Percentiles rank a stretch among this genome's conserved stretches.
These are phyloP conservation scores for Pogonus chalceus DNA, from an alignment of 1,140 invertebrate species.

Conservation along the genomic window DNA sequence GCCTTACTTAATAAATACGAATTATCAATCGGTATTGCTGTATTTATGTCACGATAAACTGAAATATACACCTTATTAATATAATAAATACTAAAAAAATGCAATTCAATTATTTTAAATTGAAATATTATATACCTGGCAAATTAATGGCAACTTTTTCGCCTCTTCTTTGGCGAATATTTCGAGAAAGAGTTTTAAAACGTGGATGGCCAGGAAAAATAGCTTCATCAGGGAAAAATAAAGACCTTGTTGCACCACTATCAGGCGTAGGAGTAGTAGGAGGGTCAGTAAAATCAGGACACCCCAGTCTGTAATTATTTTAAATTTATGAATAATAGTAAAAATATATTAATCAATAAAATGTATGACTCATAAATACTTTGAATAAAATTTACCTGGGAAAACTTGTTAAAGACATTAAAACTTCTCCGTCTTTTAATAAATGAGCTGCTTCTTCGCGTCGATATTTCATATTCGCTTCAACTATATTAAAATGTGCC, in stretches of 20 bases:
- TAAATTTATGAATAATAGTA: no score
- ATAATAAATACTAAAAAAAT: conserved; percentile 4
- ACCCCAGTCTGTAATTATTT: conserved; percentile 78
- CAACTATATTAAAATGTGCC: conserved; percentile 95
- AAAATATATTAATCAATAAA: no score
- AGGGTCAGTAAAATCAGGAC: conserved; percentile 82
- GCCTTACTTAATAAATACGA: conserved; percentile 44
- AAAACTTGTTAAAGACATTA: conserved; percentile 86
- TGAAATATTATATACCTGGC: conserved; percentile 59
- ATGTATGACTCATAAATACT: no score
- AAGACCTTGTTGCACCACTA: conserved; percentile 66
- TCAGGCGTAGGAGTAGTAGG: conserved; percentile 55
- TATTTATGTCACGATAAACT: conserved; percentile 87
- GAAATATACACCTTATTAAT: conserved; percentile 24
- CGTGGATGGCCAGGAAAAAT: conserved; percentile 91
- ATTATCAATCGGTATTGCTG: conserved; percentile 71
- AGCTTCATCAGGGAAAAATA: conserved; percentile 93
- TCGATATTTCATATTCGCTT: conserved; percentile 90
- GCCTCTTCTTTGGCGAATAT: conserved; percentile 82
- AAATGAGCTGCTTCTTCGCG: conserved; percentile 76
- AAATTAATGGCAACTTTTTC: conserved; percentile 96
- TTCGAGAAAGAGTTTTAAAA: conserved; percentile 88
- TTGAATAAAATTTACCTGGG: conserved; percentile 56
- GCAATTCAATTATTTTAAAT: neutral
- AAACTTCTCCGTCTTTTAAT: conserved; percentile 67